These are phyloP conservation scores for Zaprionus vittiger DNA, from an alignment of 1,140 invertebrate species.

Conservation along the genomic window DNA sequence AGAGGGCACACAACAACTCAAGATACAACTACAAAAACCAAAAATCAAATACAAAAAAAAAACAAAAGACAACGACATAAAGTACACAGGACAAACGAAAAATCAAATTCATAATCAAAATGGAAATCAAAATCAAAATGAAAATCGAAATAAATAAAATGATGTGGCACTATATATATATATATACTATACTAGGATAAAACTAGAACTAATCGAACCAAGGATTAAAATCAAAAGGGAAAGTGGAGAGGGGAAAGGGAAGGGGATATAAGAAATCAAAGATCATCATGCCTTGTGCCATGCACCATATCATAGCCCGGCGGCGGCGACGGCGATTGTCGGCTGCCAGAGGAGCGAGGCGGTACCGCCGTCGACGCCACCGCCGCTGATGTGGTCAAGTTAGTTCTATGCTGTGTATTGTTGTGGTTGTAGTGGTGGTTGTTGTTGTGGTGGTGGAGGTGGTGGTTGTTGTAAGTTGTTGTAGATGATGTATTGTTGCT, in stretches of 20 bases:
- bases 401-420: conserved; percentile 80
- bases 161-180: neutral
- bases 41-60: conserved; percentile 29
- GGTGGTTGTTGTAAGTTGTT: conserved; percentile 66
- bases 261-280: conserved; percentile 69
- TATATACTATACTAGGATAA: neutral
- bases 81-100: conserved; percentile 29
- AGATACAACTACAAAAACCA: conserved; percentile 15
- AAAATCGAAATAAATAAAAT: conserved; percentile 10
- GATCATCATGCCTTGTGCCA: conserved; percentile 85
- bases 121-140: neutral
- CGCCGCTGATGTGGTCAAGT: conserved; percentile 55
- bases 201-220: conserved; percentile 35
- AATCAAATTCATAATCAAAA: conserved; percentile 9
- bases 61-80: conserved; percentile 31
- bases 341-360: conserved; percentile 40
- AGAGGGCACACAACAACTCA: conserved; percentile 39
- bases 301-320: conserved; percentile 85
- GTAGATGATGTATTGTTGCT: conserved; percentile 70
- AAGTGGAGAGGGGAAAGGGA: conserved; percentile 28
- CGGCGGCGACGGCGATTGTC: conserved; percentile 80
- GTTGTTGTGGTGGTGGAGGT: conserved; percentile 63
- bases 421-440: conserved; percentile 54
- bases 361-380: conserved; percentile 31
- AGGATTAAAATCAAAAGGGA: conserved; percentile 24